Percentiles rank a stretch among this genome's conserved stretches.
These are phyloP conservation scores for Athetis lepigone DNA, from an alignment of 2,888 invertebrate genomes.

Conservation along the genomic window DNA sequence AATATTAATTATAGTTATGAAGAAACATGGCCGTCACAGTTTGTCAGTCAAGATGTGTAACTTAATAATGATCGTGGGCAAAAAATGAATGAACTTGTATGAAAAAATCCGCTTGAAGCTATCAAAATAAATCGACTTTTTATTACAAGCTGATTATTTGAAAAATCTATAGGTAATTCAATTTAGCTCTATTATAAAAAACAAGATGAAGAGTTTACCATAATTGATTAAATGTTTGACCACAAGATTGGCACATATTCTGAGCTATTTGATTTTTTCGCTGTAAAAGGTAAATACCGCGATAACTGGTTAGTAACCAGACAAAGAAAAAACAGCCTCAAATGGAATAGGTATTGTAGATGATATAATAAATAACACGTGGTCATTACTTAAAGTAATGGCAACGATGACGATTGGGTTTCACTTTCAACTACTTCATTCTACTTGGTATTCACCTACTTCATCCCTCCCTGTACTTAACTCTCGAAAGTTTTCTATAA, in stretches of 20 bases:
- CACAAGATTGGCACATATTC: constrained; percentile 39
- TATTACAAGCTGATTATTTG: constrained; percentile 41
- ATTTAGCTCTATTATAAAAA: constrained; percentile 34
- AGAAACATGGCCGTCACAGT: constrained; percentile 65
- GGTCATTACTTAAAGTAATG: constrained; percentile 20
- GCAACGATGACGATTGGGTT: constrained; percentile 18
- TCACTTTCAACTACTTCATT: background rate
- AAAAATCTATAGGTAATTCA: constrained; percentile 46
- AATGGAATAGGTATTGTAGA: constrained; percentile 2
- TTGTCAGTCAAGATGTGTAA: constrained; percentile 69
- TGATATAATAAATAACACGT: constrained; percentile 3
- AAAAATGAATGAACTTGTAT: constrained; percentile 53
- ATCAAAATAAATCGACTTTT: constrained; percentile 65
- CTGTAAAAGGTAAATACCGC: constrained; percentile 26
- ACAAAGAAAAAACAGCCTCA: no score
- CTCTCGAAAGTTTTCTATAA: background rate
- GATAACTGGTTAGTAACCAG: constrained; percentile 3
- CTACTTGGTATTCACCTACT: background rate
- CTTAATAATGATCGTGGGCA: constrained; percentile 65
- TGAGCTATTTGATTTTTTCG: constrained; percentile 16
- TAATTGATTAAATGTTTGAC: constrained; percentile 51
- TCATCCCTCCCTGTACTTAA: background rate
- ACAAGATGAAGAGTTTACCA: constrained; percentile 29
- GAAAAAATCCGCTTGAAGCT: constrained; percentile 56
- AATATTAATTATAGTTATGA: constrained; percentile 64